phyloP scores from a whole-genome alignment of 2,113 vertebrate species.

The Spilogale gracilis region DNA sequence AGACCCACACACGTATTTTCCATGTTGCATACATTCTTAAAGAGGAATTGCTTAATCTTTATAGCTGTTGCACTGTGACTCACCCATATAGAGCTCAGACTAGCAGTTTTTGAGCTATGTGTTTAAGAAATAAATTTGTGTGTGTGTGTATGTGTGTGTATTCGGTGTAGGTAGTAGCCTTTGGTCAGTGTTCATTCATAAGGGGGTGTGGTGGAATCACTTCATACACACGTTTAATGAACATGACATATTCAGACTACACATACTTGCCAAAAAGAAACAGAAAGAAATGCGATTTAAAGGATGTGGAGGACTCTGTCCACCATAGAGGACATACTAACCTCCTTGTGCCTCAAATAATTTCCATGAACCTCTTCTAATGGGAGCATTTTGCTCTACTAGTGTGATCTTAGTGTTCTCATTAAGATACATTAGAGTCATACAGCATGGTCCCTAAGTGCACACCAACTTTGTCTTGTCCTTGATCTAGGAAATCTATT shows the following conservation, averaged over 20 bases:
- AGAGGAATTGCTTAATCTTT: slow-evolving; percentile 79
- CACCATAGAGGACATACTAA: too few relatives aligned
- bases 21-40: slow-evolving; percentile 80
- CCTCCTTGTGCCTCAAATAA: not conserved
- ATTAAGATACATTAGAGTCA: not conserved
- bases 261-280: slow-evolving; percentile 26
- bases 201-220: not conserved
- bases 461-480: not conserved
- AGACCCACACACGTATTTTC: slow-evolving; percentile 78
- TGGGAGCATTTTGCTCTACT: not conserved
- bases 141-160: slow-evolving; percentile 76
- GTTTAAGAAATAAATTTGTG: slow-evolving; percentile 71
- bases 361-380: not conserved
- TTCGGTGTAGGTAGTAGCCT: slow-evolving; percentile 64
- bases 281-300: not conserved
- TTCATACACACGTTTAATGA: not conserved
- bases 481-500: not conserved
- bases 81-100: slow-evolving; percentile 79
- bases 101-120: slow-evolving; percentile 82
- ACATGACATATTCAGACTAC: not conserved
- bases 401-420: not conserved
- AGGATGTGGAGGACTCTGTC: not conserved
- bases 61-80: slow-evolving; percentile 87
- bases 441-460: not conserved
- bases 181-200: slow-evolving; percentile 67